These are phyloP conservation scores for Stomorhina lunata DNA, from an alignment of 2,888 invertebrate genomes.

Conservation along the genomic window DNA sequence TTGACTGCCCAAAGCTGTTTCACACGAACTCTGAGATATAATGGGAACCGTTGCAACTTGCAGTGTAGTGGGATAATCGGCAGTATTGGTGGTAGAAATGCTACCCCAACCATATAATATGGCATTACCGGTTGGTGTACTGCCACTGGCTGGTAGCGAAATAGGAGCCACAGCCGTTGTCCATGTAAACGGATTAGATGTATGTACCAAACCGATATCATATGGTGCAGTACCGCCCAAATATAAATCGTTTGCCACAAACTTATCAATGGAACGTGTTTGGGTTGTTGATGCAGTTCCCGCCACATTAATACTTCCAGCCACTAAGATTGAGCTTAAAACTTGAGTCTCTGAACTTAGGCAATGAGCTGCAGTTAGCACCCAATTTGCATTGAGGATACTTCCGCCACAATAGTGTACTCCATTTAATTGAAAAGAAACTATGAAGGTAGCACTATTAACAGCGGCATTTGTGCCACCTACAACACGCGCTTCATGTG, in stretches of 20 bases:
- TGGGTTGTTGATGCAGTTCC: slow-evolving; percentile 73
- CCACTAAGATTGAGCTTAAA: slow-evolving; percentile 71
- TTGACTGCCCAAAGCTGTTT: slow-evolving; percentile 71
- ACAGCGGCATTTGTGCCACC: slow-evolving; percentile 72
- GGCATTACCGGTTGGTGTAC: slow-evolving; percentile 71
- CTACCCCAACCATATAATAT: slow-evolving; percentile 77
- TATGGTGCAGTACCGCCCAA: slow-evolving; percentile 76
- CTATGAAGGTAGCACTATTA: slow-evolving; percentile 74
- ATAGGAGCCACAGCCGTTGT: slow-evolving; percentile 71
- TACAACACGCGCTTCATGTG: slow-evolving; percentile 70
- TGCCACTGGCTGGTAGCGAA: slow-evolving; percentile 69
- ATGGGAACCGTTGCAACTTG: slow-evolving; percentile 76
- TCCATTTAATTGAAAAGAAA: slow-evolving; percentile 73
- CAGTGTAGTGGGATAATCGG: slow-evolving; percentile 69
- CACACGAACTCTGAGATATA: slow-evolving; percentile 70
- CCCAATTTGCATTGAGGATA: slow-evolving; percentile 75
- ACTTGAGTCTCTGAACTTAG: slow-evolving; percentile 70
- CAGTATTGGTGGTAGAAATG: slow-evolving; percentile 71
- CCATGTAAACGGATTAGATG: slow-evolving; percentile 73
- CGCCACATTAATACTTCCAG: slow-evolving; percentile 74
- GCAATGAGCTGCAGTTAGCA: slow-evolving; percentile 77
- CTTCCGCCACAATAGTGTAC: slow-evolving; percentile 76
- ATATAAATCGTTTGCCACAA: slow-evolving; percentile 73
- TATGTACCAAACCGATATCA: slow-evolving; percentile 76
- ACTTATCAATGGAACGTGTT: slow-evolving; percentile 71